phyloP scores from a whole-genome alignment of 2,113 vertebrate species.

The Cheilinus undulatus region DNA sequence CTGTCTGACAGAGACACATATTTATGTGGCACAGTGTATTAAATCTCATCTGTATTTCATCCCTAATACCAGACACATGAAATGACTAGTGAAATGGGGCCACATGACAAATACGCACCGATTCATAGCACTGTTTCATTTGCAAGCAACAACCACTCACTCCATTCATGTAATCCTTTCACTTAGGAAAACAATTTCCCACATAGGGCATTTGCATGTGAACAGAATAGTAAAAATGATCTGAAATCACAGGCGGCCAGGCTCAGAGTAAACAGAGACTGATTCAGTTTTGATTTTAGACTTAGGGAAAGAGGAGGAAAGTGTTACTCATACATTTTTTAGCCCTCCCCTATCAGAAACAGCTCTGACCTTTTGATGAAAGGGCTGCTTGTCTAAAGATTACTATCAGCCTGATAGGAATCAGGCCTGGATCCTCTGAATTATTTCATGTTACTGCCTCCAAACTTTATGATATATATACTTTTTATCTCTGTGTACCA shows the following conservation, averaged over 20 bases:
- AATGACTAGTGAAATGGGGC: background rate
- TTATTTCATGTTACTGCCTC: slow-evolving; percentile 15
- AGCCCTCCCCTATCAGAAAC: background rate
- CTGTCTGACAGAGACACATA: background rate
- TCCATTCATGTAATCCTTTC: slow-evolving; percentile 12
- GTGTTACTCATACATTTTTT: slow-evolving; percentile 3
- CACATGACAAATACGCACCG: slow-evolving; percentile 5
- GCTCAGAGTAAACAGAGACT: slow-evolving; percentile 2
- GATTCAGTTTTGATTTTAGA: slow-evolving; percentile 9
- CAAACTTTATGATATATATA: background rate
- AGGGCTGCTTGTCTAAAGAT: slow-evolving; percentile 16
- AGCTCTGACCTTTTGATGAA: slow-evolving; percentile 35
- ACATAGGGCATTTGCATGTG: slow-evolving; percentile 24
- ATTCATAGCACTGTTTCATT: slow-evolving; percentile 1
- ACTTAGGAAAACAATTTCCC: slow-evolving; percentile 10
- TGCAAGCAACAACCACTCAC: slow-evolving; percentile 25
- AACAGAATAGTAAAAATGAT: slow-evolving; percentile 21
- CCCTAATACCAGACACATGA: background rate
- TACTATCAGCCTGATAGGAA: slow-evolving; percentile 14
- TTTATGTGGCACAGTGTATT: background rate
- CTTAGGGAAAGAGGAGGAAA: slow-evolving; percentile 10
- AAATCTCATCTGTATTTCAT: slow-evolving; percentile 8
- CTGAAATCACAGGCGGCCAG: slow-evolving; percentile 25
- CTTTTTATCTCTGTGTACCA: background rate
- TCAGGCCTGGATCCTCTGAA: background rate